Evolutionary conservation across 2,113 vertebrate species (phyloP), one percentile per base, ranked within the genome.

Genomic region (Synodontis membranacea): DNA sequence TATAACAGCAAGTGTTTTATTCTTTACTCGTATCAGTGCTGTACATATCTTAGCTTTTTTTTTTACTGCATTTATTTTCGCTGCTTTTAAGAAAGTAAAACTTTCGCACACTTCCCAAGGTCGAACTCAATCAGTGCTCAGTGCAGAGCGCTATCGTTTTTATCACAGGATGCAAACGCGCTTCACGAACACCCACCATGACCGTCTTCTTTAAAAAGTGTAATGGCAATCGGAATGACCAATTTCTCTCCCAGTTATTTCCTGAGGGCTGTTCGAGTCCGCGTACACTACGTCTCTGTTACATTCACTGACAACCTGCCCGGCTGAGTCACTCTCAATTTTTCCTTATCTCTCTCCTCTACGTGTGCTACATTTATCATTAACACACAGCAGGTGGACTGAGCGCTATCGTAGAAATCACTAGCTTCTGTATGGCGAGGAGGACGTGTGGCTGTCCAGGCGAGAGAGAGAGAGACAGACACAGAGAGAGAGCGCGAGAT

Each of bases 261-360:
- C 72, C 83, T 48, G 84, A 79, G 80, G 88, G 44, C 86, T 79
- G 72, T 76, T 70, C 42, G 58, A 54, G 70, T 87, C 70, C 8
- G 42, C 19, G 44, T 79, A 50, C 58, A 31, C n/a, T 84, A 79
- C 72, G 52, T 85, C 86, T 84, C 68, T 86, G 80, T 89, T 85
- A 85, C 86, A 58, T 81, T 82, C 48, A 12, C 75, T n/a, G 82
- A 84, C 66, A 78, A 74, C 72, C 60, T 48, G 82, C 50, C 83
- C 52, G 80, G 39, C 85, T 86, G 88, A 84, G 80, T 86, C 80
- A 64, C 84, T 79, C 68, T 88, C 87, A 81, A 78, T 86, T 89
- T 84, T 76, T 74, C 66, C 83, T 87, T 88, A 88, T 88, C 80
- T 86, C 76, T 50, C 50, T 68, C 52, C 84, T 58, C 74, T 79